Base-by-base conservation (phyloP, 2,797 vertebrate species). In the Apogon hyalosoma region DNA sequence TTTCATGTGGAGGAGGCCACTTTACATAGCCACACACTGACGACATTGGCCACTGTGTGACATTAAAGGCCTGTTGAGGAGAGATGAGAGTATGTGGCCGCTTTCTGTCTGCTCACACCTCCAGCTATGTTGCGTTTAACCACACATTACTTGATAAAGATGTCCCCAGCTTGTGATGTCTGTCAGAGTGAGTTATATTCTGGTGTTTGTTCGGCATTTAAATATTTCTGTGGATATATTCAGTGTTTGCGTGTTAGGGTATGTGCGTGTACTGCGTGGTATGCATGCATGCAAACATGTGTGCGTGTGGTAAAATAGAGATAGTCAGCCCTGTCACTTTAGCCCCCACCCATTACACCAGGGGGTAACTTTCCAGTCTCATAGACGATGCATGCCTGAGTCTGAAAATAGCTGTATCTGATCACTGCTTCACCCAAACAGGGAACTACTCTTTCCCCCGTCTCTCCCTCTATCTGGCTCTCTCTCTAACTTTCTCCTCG, bases 321-420 rank as follows among this genome's bases (percentile, higher is more conserved):
- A 83, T 87, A 83, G 87, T 88, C 78, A 69, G 52, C 42, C 78
- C 80, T 88, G 87, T 92, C 87, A 90, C 88, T 90, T 33, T 88
- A 80, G 84, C 85, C 87, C 84, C 85, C 86, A 82, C 85, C 88
- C 83, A 72, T 79, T 60, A 83, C 78, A 76, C 79, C 53, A 59
- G 89, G 85, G 88, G 89, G 80, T 90, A 86, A 90, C 85, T 93
- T 92, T 92, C 92, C 91, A 81, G 88, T 87, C 84, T 87, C 82
- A 87, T 88, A 93, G 92, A 90, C 88, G 88, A 95, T 33, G 83
- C 90, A 89, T 88, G 81, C 87, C 88, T 88, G 60, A 76, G 86
- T 91, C 92, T 96, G 95, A 94, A 97, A 97, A 97, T 96, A 97
- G 93, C 92, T 90, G 90, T 90, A 91, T 92, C 90, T 92, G 90